These are phyloP conservation scores for Dynastes grantii DNA, from an alignment of 2,888 invertebrate species.

Conservation along the genomic window DNA sequence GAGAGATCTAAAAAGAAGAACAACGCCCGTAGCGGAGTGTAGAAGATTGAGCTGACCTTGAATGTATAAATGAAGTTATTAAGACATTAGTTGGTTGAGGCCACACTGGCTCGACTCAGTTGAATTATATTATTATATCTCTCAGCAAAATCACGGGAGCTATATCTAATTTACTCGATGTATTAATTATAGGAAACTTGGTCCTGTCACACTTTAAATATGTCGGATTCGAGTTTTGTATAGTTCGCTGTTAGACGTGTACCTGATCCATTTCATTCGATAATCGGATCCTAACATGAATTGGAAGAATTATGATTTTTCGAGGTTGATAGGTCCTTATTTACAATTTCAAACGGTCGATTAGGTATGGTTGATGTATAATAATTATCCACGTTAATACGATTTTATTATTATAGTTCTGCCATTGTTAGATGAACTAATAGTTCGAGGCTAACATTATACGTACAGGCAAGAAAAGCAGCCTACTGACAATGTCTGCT, in stretches of 20 bases:
- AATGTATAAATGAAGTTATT: constrained; percentile 71
- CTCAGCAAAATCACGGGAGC: constrained; percentile 68
- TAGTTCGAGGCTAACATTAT: no score
- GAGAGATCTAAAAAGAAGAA: constrained; percentile 56
- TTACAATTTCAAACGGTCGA: constrained; percentile 39
- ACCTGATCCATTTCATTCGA: constrained; percentile 32
- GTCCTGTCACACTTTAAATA: constrained; percentile 59
- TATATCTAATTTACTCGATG: constrained; percentile 68
- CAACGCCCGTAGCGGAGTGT: constrained; percentile 57
- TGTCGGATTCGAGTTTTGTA: constrained; percentile 43
- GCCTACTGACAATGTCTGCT: not conserved
- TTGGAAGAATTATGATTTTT: constrained; percentile 47
- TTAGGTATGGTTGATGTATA: constrained; percentile 47
- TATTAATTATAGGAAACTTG: constrained; percentile 67
- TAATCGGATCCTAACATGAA: constrained; percentile 40
- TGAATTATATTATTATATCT: constrained; percentile 69
- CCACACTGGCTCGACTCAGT: constrained; percentile 66
- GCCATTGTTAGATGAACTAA: no score
- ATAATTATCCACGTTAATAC: constrained; percentile 36
- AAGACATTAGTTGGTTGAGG: constrained; percentile 70
- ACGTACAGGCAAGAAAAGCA: not conserved
- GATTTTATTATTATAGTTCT: not conserved
- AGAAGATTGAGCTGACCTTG: constrained; percentile 67
- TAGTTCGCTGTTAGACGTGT: constrained; percentile 23
- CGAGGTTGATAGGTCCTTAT: constrained; percentile 27